A percentile compares a stretch with the other conserved stretches of the same genome.
These are phyloP conservation scores for Psittacula cyanocephala DNA, from an alignment of 2,113 vertebrate species.

Conservation along the genomic window DNA sequence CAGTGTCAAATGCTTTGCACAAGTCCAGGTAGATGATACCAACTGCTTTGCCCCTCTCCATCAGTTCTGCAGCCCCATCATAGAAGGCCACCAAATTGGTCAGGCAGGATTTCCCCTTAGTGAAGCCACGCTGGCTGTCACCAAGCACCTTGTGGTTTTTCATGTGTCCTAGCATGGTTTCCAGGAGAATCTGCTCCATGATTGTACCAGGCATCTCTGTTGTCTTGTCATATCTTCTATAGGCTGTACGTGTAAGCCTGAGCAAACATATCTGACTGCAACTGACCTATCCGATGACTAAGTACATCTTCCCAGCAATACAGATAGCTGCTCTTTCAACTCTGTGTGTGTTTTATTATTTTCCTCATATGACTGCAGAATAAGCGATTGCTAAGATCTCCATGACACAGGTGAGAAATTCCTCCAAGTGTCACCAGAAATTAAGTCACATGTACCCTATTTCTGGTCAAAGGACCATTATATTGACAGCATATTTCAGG, in stretches of 20 bases:
- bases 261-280: background rate
- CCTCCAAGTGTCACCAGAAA: background rate
- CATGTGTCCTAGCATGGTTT: background rate
- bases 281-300: background rate
- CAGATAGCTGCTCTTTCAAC: background rate
- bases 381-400: background rate
- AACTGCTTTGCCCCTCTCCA: background rate
- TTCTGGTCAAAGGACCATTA: background rate
- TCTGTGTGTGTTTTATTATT: background rate
- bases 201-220: background rate
- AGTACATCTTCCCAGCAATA: background rate
- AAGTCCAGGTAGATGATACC: too few relatives aligned
- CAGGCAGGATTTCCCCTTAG: background rate
- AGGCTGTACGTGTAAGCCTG: background rate
- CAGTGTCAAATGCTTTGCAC: too few relatives aligned
- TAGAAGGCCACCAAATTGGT: background rate
- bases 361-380: background rate
- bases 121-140: background rate
- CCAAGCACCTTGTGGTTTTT: background rate
- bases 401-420: background rate
- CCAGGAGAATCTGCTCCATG: background rate
- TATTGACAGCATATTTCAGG: background rate
- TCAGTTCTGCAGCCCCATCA: background rate
- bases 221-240: background rate
- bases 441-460: background rate